phyloP scores from a whole-genome alignment of 2,113 vertebrate genomes.

The Hypanus sabinus region DNA sequence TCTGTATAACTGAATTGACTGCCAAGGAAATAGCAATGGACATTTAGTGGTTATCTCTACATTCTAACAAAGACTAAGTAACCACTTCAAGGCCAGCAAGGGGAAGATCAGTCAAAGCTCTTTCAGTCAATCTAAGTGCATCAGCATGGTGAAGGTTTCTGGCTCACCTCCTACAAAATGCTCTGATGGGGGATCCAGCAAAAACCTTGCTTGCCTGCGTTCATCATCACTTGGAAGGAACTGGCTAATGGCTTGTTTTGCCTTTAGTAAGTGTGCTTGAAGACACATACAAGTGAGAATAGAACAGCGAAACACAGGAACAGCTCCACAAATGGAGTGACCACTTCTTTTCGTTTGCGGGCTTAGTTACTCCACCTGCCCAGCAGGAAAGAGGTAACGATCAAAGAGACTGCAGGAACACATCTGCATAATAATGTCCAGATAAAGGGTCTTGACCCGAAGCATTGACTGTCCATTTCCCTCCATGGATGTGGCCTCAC shows the following conservation, averaged over 20 bases:
- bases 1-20: background rate
- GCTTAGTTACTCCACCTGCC: slow-evolving; percentile 31
- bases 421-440: no score
- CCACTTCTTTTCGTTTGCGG: slow-evolving; percentile 41
- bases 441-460: no score
- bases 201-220: background rate
- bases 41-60: background rate
- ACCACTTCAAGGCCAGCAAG: background rate
- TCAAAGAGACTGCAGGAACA: no score
- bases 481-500: no score
- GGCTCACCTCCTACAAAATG: background rate
- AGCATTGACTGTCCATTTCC: no score
- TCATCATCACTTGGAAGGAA: background rate
- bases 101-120: background rate
- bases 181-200: background rate
- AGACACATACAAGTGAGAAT: background rate
- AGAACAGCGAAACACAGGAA: slow-evolving; percentile 6
- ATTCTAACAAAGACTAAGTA: background rate
- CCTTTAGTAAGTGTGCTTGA: background rate
- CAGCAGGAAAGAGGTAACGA: no score
- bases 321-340: slow-evolving; percentile 33
- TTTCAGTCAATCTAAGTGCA: background rate
- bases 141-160: background rate
- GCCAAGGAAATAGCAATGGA: background rate
- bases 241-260: background rate